Evolutionary conservation across 2,113 vertebrate genomes (phyloP).

Genomic region (Edolisoma coerulescens): DNA sequence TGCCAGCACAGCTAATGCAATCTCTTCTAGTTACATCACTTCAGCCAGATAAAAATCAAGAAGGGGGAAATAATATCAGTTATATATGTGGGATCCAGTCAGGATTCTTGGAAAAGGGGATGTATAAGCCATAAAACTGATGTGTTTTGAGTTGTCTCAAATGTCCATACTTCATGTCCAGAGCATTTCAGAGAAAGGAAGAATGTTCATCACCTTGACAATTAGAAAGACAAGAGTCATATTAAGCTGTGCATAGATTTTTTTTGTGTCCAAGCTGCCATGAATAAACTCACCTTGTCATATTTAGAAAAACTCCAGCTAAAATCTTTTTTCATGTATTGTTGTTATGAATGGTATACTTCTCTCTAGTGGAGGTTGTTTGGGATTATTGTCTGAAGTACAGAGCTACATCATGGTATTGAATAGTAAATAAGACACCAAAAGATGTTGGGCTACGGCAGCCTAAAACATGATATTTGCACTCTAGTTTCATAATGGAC

Average conservation of each 20-base stretch:
- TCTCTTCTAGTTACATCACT: not conserved
- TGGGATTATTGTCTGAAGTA: not conserved
- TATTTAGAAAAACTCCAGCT: not conserved
- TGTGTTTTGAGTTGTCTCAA: not conserved
- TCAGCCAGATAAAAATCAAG: not conserved
- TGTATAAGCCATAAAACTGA: not conserved
- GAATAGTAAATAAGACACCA: not conserved
- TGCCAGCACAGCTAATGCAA: not conserved
- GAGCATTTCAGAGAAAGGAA: not conserved
- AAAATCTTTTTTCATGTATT: not conserved
- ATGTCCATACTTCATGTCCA: not conserved
- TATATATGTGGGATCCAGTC: too few relatives aligned
- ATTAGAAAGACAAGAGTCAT: not conserved
- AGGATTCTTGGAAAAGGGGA: not conserved
- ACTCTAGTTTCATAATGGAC: not conserved
- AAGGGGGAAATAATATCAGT: not conserved
- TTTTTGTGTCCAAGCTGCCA: not conserved
- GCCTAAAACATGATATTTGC: not conserved
- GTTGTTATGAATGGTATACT: not conserved
- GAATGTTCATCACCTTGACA: not conserved
- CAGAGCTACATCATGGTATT: not conserved
- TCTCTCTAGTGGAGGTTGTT: not conserved
- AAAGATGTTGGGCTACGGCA: not conserved
- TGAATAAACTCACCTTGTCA: not conserved
- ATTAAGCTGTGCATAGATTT: not conserved